Evolutionary conservation across 92 coral and sea anemone genomes (phyloP).

Genomic region (Phenganax stokvisi): DNA sequence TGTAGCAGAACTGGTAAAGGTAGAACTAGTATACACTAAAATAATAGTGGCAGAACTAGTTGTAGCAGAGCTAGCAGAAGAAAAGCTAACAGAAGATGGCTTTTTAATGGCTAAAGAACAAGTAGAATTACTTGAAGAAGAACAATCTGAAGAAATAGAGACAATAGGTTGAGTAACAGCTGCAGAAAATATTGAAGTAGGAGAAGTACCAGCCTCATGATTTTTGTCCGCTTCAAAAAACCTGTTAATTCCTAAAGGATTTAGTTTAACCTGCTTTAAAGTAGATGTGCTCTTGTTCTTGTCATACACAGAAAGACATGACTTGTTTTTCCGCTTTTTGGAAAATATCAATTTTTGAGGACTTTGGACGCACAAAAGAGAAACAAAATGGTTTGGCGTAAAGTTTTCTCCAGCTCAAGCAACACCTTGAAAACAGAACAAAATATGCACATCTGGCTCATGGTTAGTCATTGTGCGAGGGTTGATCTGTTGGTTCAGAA

Average conservation of each 20-base stretch:
- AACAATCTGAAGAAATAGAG: neutral
- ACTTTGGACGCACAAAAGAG: neutral
- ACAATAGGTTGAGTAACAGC: too few species aligned
- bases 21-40: too few species aligned
- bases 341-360: neutral
- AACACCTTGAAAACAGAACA: neutral
- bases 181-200: too few species aligned
- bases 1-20: too few species aligned
- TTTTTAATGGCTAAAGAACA: neutral
- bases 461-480: neutral
- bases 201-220: too few species aligned
- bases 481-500: neutral
- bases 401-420: neutral
- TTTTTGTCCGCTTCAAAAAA: too few species aligned
- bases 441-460: constrained; percentile 6
- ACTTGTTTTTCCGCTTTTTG: too few species aligned
- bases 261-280: too few species aligned
- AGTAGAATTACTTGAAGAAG: neutral
- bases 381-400: constrained; percentile 1
- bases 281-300: too few species aligned
- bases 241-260: too few species aligned
- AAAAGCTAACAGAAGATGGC: neutral
- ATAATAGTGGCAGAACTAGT: too few species aligned
- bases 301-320: too few species aligned
- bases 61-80: neutral